These are phyloP conservation scores for Laticauda laticaudata DNA, from an alignment of 2,113 vertebrate species.

Conservation along the genomic window DNA sequence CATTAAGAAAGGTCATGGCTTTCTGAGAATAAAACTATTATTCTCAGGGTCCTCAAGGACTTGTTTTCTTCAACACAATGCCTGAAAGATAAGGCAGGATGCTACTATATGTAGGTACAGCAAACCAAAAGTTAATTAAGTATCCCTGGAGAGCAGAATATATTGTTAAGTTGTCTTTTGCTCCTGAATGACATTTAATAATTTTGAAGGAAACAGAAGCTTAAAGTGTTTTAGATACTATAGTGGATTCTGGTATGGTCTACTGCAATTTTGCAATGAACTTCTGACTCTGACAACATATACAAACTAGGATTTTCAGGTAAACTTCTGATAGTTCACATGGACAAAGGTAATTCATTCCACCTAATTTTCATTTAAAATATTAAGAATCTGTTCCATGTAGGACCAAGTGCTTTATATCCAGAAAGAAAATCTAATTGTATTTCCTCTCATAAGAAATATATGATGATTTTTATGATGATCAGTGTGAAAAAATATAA, in stretches of 20 bases:
- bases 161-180: background rate
- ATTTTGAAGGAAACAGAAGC: background rate
- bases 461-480: background rate
- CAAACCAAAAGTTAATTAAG: slow-evolving; percentile 18
- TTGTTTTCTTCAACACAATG: background rate
- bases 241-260: background rate
- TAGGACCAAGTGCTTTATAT: background rate
- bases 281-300: background rate
- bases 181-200: background rate
- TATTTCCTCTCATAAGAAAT: background rate
- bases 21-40: slow-evolving; percentile 18
- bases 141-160: background rate
- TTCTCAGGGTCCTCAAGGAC: slow-evolving; percentile 2
- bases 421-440: background rate
- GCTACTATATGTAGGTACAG: background rate
- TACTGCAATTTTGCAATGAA: background rate
- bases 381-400: background rate
- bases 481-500: background rate
- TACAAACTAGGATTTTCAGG: background rate
- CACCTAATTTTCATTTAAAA: background rate
- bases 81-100: slow-evolving; percentile 9
- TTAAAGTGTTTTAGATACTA: background rate
- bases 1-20: background rate
- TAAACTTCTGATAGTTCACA: background rate
- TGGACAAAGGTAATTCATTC: background rate